Evolutionary conservation across 2,888 invertebrate species (phyloP).

Genomic region (Eilema sororculum): DNA sequence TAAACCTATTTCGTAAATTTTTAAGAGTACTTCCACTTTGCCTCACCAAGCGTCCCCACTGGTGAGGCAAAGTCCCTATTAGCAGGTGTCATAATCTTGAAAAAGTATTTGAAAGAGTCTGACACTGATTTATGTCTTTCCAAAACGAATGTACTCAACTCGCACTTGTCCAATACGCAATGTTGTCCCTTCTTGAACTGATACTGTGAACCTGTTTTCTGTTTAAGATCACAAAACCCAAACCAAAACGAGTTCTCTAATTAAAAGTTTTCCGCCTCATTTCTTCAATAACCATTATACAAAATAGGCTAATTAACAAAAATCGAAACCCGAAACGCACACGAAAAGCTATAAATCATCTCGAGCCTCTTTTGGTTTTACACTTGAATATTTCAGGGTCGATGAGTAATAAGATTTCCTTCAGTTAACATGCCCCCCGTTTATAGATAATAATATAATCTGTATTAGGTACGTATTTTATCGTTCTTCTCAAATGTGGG

Average conservation of each 20-base stretch:
- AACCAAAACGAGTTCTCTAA: slow-evolving; percentile 29
- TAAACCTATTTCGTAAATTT: not conserved
- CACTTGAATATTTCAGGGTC: slow-evolving; percentile 54
- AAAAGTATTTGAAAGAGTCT: not conserved
- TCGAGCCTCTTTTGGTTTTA: slow-evolving; percentile 27
- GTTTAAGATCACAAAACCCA: not conserved
- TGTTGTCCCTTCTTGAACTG: not conserved
- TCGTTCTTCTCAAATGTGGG: slow-evolving; percentile 29
- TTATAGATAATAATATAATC: slow-evolving; percentile 61
- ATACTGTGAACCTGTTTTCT: not conserved
- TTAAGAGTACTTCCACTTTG: not conserved
- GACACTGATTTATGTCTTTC: not conserved
- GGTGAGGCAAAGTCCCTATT: too few species aligned
- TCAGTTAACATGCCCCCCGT: slow-evolving; percentile 40
- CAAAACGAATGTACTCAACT: not conserved
- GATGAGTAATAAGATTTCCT: slow-evolving; percentile 37
- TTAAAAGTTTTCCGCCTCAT: slow-evolving; percentile 44
- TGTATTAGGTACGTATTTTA: slow-evolving; percentile 51
- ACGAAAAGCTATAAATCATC: slow-evolving; percentile 38
- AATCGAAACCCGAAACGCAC: slow-evolving; percentile 36
- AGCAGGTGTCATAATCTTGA: not conserved
- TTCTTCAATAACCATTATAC: slow-evolving; percentile 42
- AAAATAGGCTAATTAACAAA: slow-evolving; percentile 49
- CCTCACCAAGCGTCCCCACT: too few species aligned
- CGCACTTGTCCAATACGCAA: not conserved